Evolutionary conservation across 2,113 vertebrate species (phyloP).

Genomic region (Pimephales promelas): DNA sequence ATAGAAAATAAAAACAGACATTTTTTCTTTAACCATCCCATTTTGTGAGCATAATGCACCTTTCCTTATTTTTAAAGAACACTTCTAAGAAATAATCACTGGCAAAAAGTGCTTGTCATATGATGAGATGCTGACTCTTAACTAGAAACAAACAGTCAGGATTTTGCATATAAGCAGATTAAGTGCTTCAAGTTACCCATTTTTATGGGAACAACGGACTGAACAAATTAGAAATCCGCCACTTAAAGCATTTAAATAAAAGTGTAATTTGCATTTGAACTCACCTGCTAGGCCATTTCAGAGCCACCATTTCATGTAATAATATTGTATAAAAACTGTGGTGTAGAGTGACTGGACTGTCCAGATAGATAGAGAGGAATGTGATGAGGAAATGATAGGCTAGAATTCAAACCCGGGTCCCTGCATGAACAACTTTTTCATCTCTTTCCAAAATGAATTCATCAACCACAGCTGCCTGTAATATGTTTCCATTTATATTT

Average conservation of each 20-base stretch:
- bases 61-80: neutral
- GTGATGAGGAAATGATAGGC: neutral
- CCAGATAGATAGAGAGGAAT: neutral
- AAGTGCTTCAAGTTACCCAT: neutral
- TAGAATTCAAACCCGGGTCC: neutral
- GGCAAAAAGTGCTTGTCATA: neutral
- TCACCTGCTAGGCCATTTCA: neutral
- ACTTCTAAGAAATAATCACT: neutral
- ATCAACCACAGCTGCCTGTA: neutral
- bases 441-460: neutral
- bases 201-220: neutral
- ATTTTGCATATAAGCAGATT: neutral
- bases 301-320: neutral
- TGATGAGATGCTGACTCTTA: neutral
- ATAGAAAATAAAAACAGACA: too few species aligned
- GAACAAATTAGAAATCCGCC: neutral
- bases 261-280: neutral
- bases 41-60: neutral
- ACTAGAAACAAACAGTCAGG: neutral
- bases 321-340: neutral
- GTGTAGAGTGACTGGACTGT: neutral
- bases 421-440: neutral
- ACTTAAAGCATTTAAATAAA: neutral
- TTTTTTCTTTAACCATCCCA: neutral
- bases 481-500: constrained; percentile 8